Evolutionary conservation across 2,113 vertebrate species (phyloP).

Genomic region (Sus scrofa): DNA sequence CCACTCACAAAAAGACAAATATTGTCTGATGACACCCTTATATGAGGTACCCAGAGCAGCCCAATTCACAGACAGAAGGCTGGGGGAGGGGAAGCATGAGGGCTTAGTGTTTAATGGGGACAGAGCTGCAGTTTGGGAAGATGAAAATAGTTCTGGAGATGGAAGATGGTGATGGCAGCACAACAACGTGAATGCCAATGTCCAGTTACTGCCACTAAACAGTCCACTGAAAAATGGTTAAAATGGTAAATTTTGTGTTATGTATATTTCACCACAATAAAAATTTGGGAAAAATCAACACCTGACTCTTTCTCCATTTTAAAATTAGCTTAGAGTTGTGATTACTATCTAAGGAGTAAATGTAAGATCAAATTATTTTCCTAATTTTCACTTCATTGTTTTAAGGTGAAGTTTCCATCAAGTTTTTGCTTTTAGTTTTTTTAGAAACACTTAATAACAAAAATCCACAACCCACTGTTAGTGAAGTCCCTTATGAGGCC

Average conservation of each 20-base stretch:
- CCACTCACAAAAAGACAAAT: not conserved
- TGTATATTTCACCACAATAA: not conserved
- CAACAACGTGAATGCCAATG: no score
- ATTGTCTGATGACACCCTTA: no score
- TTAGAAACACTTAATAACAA: not conserved
- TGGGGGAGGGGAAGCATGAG: not conserved
- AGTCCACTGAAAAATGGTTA: not conserved
- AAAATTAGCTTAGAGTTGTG: not conserved
- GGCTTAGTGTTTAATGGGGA: not conserved
- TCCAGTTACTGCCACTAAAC: no score
- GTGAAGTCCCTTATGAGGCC: not conserved
- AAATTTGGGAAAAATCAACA: not conserved
- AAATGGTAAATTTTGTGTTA: not conserved
- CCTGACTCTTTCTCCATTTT: not conserved
- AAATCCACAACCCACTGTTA: not conserved
- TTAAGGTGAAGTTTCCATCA: not conserved
- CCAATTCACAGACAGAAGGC: not conserved
- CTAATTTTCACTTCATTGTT: not conserved
- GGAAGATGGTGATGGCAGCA: rapidly evolving
- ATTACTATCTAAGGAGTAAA: not conserved
- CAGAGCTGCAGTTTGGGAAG: not conserved
- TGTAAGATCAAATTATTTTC: not conserved
- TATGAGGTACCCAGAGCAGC: rapidly evolving
- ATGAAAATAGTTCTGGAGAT: not conserved
- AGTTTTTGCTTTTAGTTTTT: not conserved